Conservation (phyloP, 2,113 vertebrate genomes). For the Sturnira hondurensis region DNA sequence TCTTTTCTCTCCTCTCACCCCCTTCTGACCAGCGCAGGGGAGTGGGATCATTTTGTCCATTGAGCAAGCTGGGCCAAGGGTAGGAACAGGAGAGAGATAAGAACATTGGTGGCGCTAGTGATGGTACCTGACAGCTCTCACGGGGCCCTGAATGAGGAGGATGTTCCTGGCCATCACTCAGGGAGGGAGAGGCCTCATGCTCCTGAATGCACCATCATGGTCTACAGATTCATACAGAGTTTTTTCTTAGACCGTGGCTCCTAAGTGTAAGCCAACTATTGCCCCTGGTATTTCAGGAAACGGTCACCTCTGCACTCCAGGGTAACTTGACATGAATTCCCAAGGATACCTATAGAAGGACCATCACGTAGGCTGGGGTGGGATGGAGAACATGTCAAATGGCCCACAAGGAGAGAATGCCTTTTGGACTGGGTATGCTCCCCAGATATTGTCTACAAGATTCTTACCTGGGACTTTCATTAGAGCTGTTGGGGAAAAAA, state of each 20-base stretch:
- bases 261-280: background rate
- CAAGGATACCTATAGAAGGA: background rate
- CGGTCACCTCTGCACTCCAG: background rate
- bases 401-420: background rate
- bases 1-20: background rate
- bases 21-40: background rate
- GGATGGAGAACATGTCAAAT: rapidly evolving
- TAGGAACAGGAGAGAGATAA: rapidly evolving
- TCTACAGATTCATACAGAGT: background rate
- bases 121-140: background rate
- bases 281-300: background rate
- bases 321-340: rapidly evolving
- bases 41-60: rapidly evolving
- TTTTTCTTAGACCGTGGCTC: background rate
- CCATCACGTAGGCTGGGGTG: rapidly evolving
- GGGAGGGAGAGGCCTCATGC: background rate
- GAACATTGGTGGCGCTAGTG: rapidly evolving
- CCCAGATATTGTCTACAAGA: too few relatives aligned
- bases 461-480: background rate
- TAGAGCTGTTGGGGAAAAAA: background rate
- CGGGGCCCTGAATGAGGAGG: background rate
- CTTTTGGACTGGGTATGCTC: background rate
- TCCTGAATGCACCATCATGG: rapidly evolving
- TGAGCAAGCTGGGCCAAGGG: background rate
- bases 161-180: rapidly evolving